These are phyloP conservation scores for Selenia dentaria DNA, from an alignment of 2,888 invertebrate genomes.

Conservation along the genomic window DNA sequence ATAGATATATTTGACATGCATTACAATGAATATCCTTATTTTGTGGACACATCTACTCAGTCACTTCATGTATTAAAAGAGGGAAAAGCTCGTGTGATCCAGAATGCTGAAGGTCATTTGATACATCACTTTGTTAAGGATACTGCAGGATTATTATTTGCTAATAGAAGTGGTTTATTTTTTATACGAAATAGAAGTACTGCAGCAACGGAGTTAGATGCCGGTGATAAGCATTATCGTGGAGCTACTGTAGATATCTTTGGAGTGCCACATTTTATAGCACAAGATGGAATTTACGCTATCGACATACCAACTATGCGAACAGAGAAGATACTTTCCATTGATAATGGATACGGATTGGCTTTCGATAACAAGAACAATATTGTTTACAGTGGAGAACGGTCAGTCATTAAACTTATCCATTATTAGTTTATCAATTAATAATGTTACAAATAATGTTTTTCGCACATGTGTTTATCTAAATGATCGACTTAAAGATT, in stretches of 20 bases:
- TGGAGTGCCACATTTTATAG: slow-evolving; percentile 52
- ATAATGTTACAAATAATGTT: background rate
- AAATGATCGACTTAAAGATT: no score
- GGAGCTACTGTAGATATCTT: slow-evolving; percentile 50
- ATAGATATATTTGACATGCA: slow-evolving; percentile 63
- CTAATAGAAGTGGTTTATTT: slow-evolving; percentile 51
- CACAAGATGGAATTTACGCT: slow-evolving; percentile 56
- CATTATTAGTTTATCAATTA: slow-evolving; percentile 21
- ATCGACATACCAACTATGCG: slow-evolving; percentile 44
- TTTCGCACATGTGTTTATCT: no score
- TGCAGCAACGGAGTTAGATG: slow-evolving; percentile 40
- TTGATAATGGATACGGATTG: slow-evolving; percentile 56
- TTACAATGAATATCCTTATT: slow-evolving; percentile 53
- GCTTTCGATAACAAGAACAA: slow-evolving; percentile 62
- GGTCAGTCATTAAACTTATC: slow-evolving; percentile 53
- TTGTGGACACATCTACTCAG: slow-evolving; percentile 57
- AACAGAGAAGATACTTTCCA: slow-evolving; percentile 39
- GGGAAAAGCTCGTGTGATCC: slow-evolving; percentile 34
- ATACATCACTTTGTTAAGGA: slow-evolving; percentile 59
- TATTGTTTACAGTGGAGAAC: slow-evolving; percentile 58
- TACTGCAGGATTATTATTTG: slow-evolving; percentile 49
- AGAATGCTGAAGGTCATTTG: slow-evolving; percentile 43
- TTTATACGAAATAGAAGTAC: slow-evolving; percentile 40
- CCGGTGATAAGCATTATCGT: slow-evolving; percentile 46
- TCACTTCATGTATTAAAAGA: slow-evolving; percentile 46